phyloP scores from a whole-genome alignment of 1,140 invertebrate genomes.

The Drosophila miranda region DNA sequence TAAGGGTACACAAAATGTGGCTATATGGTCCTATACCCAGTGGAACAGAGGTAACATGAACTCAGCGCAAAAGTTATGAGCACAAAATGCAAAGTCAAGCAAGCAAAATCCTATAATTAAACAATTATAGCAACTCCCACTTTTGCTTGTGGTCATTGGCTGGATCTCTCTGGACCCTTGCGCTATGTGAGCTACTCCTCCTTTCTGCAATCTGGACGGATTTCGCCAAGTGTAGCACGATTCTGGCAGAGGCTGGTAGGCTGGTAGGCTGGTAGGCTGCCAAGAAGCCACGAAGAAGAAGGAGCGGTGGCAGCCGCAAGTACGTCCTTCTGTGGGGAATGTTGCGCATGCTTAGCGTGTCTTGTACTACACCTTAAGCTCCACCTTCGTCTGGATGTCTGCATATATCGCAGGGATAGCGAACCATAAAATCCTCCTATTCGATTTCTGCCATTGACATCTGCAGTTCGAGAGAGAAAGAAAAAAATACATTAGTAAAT shows the following conservation, averaged over 20 bases:
- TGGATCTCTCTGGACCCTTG: constrained; percentile 63
- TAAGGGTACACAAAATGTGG: constrained; percentile 2
- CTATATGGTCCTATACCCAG: constrained; percentile 14
- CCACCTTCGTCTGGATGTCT: constrained; percentile 65
- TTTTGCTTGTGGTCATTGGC: constrained; percentile 76
- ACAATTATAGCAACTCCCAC: constrained; percentile 82
- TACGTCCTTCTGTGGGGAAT: constrained; percentile 62
- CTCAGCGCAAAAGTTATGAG: constrained; percentile 76
- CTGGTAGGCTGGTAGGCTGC: constrained; percentile 1
- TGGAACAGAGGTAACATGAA: constrained; percentile 55
- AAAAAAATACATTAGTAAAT: too few relatives aligned
- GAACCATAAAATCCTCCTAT: constrained; percentile 12
- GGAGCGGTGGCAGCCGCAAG: constrained; percentile 48
- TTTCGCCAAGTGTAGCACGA: constrained; percentile 49
- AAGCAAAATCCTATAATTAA: constrained; percentile 82
- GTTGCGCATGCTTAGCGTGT: constrained; percentile 49
- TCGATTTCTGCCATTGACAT: constrained; percentile 41
- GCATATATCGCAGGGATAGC: constrained; percentile 29
- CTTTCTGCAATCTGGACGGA: constrained; percentile 76
- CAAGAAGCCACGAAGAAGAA: constrained; percentile 1
- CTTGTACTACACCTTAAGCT: constrained; percentile 67
- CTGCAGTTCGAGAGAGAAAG: constrained; percentile 10
- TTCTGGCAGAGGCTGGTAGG: constrained; percentile 17
- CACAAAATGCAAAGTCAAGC: constrained; percentile 81
- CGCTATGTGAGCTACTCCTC: constrained; percentile 82